Base-by-base conservation (phyloP, 2,113 vertebrate genomes). In the Macquaria ambigua region DNA sequence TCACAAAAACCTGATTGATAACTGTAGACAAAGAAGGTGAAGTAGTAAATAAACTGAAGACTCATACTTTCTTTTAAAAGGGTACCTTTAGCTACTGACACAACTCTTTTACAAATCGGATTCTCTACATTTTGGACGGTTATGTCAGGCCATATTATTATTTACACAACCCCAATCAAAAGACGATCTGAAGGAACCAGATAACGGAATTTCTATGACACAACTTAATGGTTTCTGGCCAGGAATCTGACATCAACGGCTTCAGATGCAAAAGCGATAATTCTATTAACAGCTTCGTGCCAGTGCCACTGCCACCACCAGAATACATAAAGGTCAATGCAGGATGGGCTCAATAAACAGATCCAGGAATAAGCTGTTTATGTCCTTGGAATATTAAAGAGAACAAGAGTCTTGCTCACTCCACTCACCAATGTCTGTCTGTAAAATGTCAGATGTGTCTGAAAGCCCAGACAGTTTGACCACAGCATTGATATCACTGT, bases 301-400 rank as follows among this genome's bases (percentile, higher is more conserved):
- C 74, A 56, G 21, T 41, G n/a, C 52, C 77, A 55, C 31, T 41
- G 18, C 53, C 77, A 39, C 68, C 77, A 90, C 75, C 84, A 89
- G 84, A 87, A 79, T 68, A 85, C 69, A 77, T 50, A 91, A 91
- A 93, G 94, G 88, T 95, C 92, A 91, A 12, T 20, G n/a, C 81
- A 81, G 83, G 81, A 80, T 77, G 56, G 18, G 48, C 72, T 85
- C 86, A 79, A 90, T 94, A 93, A 95, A 95, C 94, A 92, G 82
- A 89, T 92, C 85, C 92, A 92, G 69, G 86, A 96, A 95, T 95
- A 95, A 90, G 74, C 74, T 90, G 92, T 95, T 95, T 92, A 94
- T 92, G 87, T n/a, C 82, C 74, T 70, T 75, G 85, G 61, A 85
- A 93, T 90, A 90, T 92, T 63, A 83, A 15, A 87, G 79, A 89